Evolutionary conservation across 2,888 invertebrate species (phyloP), one percentile per base, ranked within the genome.

Genomic region (Bellardia pandia): DNA sequence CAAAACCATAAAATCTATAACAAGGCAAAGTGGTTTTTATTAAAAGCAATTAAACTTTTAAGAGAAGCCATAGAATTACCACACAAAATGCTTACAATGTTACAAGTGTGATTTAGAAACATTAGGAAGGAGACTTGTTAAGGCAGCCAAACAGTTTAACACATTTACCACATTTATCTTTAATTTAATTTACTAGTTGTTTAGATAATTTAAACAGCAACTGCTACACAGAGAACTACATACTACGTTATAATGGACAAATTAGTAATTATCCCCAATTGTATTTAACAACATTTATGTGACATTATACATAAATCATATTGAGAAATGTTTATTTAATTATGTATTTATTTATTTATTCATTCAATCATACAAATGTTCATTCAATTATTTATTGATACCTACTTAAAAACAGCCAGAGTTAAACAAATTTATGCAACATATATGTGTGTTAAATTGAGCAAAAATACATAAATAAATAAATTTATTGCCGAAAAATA

Each of bases 1-100:
- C 58, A 68, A 66, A 68, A 45, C 56, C 68, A 78, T 64, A 68
- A 78, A 78, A 78, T 78, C 56, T 68, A 64, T 69, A 68, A 78
- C 78, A 78, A 78, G 58, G 45, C 69, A 30, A 78, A 78, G 68
- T 78, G 33, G 58, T 78, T 78, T 68, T 78, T 37, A 45, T 11
- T 45, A 48, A n/a, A 37, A 58, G 9, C 58, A 56, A 78, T 58
- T 78, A 78, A 58, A 56, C 45, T 68, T 68, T 13, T 23, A 8
- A 58, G 58, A 58, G 56, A 68, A 77, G 68, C 78, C 68, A 42
- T 56, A 68, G 30, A 42, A 33, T 68, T 53, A 66, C 77, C 30
- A 45, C 30, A 45, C 66, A 77, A 53, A 42, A 30, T 7, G 2
- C 8, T 14, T 33, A 77, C 66, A 77, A 42, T 56, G 66, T 68